A percentile compares a stretch with the other conserved stretches of the same genome.
These are phyloP conservation scores for Hartigia nigra DNA, from an alignment of 2,888 invertebrate genomes.

Conservation along the genomic window DNA sequence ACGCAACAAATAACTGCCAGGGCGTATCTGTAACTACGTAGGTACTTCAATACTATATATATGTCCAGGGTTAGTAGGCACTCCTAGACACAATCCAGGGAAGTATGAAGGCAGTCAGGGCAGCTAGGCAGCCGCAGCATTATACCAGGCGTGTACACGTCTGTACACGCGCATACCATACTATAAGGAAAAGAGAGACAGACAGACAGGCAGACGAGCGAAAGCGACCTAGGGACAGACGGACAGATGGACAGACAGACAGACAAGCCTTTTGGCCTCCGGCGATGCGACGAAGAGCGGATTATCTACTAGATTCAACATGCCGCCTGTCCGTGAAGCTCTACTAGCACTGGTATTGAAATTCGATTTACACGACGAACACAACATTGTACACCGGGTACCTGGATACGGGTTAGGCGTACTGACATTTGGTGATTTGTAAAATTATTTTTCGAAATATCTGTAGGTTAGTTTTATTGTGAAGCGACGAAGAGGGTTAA, in stretches of 20 bases:
- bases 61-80: background rate
- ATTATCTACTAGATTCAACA: constrained; percentile 43
- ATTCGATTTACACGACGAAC: constrained; percentile 39
- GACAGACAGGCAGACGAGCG: constrained; percentile 29
- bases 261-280: constrained; percentile 36
- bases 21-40: background rate
- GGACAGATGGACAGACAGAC: constrained; percentile 37
- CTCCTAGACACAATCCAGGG: background rate
- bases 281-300: constrained; percentile 35
- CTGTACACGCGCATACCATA: background rate
- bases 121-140: background rate
- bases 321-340: constrained; percentile 33
- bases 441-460: background rate
- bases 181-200: constrained; percentile 25
- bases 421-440: background rate
- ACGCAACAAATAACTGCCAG: background rate
- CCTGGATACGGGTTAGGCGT: constrained; percentile 12
- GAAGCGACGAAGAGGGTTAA: constrained; percentile 4
- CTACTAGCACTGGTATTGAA: constrained; percentile 44
- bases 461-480: too few species aligned
- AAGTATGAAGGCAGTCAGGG: background rate
- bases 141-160: background rate
- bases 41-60: background rate
- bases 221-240: constrained; percentile 7
- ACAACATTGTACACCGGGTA: constrained; percentile 5